Percentiles rank a stretch among this genome's conserved stretches.
These are phyloP conservation scores for Pyxicephalus adspersus DNA, from an alignment of 2,113 vertebrate genomes.

Conservation along the genomic window DNA sequence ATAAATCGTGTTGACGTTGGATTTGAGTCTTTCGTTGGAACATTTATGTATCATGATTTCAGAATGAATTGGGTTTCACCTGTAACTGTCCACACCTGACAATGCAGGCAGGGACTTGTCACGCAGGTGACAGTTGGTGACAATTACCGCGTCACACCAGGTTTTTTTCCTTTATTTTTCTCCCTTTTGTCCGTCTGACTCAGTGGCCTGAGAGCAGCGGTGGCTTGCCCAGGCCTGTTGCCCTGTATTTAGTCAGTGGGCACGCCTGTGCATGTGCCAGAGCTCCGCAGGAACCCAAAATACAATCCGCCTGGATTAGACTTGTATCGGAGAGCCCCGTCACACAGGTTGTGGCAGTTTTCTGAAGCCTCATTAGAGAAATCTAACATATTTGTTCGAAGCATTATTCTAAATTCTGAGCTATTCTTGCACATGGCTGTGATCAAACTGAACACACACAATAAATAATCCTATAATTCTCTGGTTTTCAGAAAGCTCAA, in stretches of 20 bases:
- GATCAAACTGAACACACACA: no score
- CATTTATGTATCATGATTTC: no score
- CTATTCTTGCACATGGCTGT: no score
- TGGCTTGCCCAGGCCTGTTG: slow-evolving; percentile 29
- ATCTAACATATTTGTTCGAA: no score
- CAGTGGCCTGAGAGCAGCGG: slow-evolving; percentile 15
- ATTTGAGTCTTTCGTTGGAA: no score
- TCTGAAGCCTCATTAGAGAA: no score
- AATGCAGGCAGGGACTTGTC: slow-evolving; percentile 15
- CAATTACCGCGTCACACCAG: background rate
- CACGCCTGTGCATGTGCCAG: slow-evolving; percentile 32
- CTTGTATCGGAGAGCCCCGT: background rate
- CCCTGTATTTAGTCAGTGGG: background rate
- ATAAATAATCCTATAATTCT: no score
- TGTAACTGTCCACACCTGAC: background rate
- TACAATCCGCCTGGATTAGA: background rate
- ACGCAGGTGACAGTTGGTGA: slow-evolving; percentile 34
- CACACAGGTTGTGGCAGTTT: no score
- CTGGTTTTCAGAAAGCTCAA: no score
- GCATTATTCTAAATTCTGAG: no score
- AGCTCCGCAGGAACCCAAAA: background rate
- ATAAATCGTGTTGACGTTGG: no score
- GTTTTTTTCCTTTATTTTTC: background rate
- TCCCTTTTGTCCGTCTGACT: slow-evolving; percentile 28
- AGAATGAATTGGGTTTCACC: no score